Evolutionary conservation across 2,113 vertebrate species (phyloP), one percentile per base, ranked within the genome.

Genomic region (Otus sunia): DNA sequence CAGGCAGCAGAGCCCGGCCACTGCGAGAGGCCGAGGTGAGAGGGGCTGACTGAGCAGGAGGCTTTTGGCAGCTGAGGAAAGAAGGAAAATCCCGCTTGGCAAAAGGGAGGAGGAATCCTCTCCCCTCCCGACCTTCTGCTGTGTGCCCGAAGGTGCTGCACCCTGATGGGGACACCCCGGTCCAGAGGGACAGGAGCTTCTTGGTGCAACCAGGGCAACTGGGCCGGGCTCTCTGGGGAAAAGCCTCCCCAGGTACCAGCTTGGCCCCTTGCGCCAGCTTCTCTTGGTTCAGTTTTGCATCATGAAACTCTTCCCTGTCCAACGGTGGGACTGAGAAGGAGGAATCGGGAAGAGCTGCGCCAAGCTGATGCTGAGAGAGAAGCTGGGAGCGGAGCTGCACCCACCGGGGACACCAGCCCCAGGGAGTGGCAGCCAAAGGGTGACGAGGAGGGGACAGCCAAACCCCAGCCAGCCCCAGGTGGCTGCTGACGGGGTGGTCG

Each of bases 11-110:
- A 39, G 53, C 41, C n/a, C 1, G 5, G 79, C 13, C n/a, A 49
- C 53, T 6, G 3, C 3, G 4, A 15, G 39, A 36, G 1, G 21
- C 34, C 12, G 12, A 84, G 53, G 23, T 0, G 10, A 12, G 7
- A 47, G 0, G 8, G 32, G 41, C 12, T 15, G 41, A 29, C 18
- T 2, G 1, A 36, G 55, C 34, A 21, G 55, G 41, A 47, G 55
- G 55, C 41, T 22, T 59, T 36, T 1, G 3, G 50, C 49, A 25
- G 21, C 41, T 5, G 2, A 53, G 32, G 60, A 64, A 67, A 55
- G 7, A 29, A 18, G 32, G 47, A 32, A 45, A 84, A 73, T 21
- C 53, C 43, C 11, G 1, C 15, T 29, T 2, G 2, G 45, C 36
- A 43, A 45, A 60, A 17, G 22, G 19, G 17, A 73, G 22, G 34